Conservation (phyloP, 2,888 invertebrate genomes). For the Phlogophora meticulosa region DNA sequence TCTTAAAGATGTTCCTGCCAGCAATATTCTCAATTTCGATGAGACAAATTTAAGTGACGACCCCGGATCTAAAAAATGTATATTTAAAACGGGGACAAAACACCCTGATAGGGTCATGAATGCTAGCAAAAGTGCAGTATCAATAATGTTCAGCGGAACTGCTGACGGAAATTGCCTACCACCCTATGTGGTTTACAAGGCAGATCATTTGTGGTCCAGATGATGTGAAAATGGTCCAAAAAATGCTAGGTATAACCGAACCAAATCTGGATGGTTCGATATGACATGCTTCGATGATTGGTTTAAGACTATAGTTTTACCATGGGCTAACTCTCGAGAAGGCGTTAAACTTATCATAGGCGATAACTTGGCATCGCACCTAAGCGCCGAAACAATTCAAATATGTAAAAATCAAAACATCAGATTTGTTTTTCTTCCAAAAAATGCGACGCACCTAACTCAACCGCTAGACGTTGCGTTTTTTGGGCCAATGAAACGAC, state of each 20-base stretch:
- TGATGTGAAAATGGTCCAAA: conserved; percentile 1
- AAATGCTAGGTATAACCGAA: conserved; percentile 2
- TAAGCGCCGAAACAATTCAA: conserved; percentile 8
- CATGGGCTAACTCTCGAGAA: not conserved
- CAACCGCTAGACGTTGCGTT: conserved; percentile 4
- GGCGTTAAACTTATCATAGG: not conserved
- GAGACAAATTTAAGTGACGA: conserved; percentile 4
- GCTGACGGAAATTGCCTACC: not conserved
- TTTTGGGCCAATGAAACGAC: conserved; percentile 8
- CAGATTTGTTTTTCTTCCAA: not conserved
- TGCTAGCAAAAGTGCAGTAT: not conserved
- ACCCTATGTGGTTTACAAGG: conserved; percentile 7
- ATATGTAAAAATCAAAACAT: conserved; percentile 4
- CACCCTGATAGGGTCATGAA: conserved; percentile 1
- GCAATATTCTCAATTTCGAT: conserved; percentile 6
- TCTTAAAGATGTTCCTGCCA: not conserved
- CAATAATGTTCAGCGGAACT: conserved; percentile 2
- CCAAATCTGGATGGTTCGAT: conserved; percentile 9
- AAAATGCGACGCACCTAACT: conserved; percentile 7
- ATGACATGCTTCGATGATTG: conserved; percentile 1
- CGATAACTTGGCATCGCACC: conserved; percentile 9
- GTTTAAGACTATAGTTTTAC: conserved; percentile 6
- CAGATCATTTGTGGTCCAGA: conserved; percentile 3
- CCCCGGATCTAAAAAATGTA: conserved; percentile 5
- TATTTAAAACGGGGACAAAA: not conserved